Evolutionary conservation across 64 coral and sea anemone species (phyloP).

Genomic region (Dendrophyllia cribrosa): DNA sequence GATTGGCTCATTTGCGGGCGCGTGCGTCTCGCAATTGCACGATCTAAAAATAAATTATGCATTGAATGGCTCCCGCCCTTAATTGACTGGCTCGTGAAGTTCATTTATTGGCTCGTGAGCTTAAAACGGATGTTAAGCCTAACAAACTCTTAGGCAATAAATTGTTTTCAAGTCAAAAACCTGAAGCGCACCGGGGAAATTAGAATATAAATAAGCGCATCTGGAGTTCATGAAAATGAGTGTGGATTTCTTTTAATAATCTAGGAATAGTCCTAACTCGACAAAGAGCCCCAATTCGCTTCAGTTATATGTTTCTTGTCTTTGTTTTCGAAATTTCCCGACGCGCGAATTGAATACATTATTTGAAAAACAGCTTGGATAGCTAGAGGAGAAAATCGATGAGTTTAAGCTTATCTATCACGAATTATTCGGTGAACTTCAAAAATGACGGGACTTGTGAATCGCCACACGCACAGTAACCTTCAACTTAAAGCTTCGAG

Average conservation of each 20-base stretch:
- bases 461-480: slow-evolving; percentile 66
- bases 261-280: not conserved
- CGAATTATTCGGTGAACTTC: not conserved
- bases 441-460: slow-evolving; percentile 88
- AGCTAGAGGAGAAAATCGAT: not conserved
- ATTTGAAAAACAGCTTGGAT: slow-evolving; percentile 20
- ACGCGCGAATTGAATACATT: not conserved
- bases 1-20: not conserved
- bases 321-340: not conserved
- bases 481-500: slow-evolving; percentile 89
- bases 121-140: slow-evolving; percentile 43
- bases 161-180: slow-evolving; percentile 50
- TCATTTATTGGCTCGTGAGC: slow-evolving; percentile 36
- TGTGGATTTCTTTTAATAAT: slow-evolving; percentile 2
- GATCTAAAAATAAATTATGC: not conserved
- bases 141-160: slow-evolving; percentile 25
- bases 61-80: slow-evolving; percentile 30
- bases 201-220: slow-evolving; percentile 21
- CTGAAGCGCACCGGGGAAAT: slow-evolving; percentile 1
- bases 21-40: not conserved
- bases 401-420: not conserved
- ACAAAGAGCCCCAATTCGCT: not conserved
- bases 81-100: slow-evolving; percentile 21
- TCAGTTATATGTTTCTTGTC: not conserved
- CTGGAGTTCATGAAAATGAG: slow-evolving; percentile 43